Evolutionary conservation across 2,888 invertebrate species (phyloP).

Genomic region (Alviniconcha strummeri): DNA sequence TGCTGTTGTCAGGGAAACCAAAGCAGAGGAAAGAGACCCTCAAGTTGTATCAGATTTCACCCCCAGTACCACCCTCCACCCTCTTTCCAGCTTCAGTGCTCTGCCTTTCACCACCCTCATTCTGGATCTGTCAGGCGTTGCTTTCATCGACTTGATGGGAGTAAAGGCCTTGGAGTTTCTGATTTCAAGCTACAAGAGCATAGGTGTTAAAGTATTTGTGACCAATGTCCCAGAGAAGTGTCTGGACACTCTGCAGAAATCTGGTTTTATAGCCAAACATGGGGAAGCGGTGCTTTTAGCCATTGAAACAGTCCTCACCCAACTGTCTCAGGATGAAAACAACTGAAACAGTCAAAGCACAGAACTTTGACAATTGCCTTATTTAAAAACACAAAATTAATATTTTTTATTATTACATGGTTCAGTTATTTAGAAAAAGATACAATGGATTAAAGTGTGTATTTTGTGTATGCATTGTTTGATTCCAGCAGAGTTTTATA

Average conservation of each 20-base stretch:
- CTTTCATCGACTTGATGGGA: conserved; percentile 44
- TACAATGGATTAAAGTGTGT: too few relatives aligned
- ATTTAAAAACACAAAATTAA: too few relatives aligned
- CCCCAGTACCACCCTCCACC: not conserved
- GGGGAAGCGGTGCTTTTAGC: conserved; percentile 33
- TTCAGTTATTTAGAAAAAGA: too few relatives aligned
- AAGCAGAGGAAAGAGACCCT: not conserved
- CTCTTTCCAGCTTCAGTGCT: not conserved
- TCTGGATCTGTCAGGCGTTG: conserved; percentile 37
- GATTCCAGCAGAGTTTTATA: too few relatives aligned
- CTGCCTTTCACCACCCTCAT: conserved; percentile 23
- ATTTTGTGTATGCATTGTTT: too few relatives aligned
- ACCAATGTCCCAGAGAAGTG: conserved; percentile 35
- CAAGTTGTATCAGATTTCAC: too few relatives aligned
- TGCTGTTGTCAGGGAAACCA: not conserved
- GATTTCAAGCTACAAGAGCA: conserved; percentile 29
- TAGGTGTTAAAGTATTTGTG: conserved; percentile 29
- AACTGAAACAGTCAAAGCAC: too few relatives aligned
- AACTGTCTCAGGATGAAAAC: too few relatives aligned
- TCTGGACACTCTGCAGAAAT: conserved; percentile 35
- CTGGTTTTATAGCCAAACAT: conserved; percentile 40
- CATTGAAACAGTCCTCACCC: conserved; percentile 31
- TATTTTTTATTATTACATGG: too few relatives aligned
- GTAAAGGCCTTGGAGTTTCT: conserved; percentile 38
- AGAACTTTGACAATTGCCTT: too few relatives aligned